Evolutionary conservation across 2,797 vertebrate genomes (phyloP).

Genomic region (Petrocephalus schoutedeni): DNA sequence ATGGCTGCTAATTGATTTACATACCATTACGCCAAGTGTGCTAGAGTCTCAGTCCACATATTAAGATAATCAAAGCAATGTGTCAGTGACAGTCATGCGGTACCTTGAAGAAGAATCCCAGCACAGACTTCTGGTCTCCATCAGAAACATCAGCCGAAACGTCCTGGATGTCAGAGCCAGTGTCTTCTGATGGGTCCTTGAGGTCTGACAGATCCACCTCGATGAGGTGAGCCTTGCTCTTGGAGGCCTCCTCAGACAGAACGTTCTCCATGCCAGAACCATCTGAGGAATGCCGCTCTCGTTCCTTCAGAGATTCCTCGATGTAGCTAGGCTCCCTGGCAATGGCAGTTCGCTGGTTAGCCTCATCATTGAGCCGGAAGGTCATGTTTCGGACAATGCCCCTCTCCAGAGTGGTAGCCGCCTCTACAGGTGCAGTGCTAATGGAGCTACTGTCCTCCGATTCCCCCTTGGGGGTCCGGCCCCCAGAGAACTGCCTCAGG

Average conservation of each 20-base stretch:
- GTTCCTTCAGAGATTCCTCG: conserved; percentile 55
- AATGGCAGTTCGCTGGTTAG: conserved; percentile 65
- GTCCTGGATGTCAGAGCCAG: conserved; percentile 45
- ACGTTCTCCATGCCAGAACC: conserved; percentile 58
- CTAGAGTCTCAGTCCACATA: background rate
- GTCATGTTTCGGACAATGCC: conserved; percentile 56
- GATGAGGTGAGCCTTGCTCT: conserved; percentile 75
- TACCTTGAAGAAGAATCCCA: conserved; percentile 96
- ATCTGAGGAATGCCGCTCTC: conserved; percentile 41
- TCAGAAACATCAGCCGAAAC: conserved; percentile 49
- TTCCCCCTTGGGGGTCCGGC: conserved; percentile 62
- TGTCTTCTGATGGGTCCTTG: conserved; percentile 61
- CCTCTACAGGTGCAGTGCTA: conserved; percentile 36
- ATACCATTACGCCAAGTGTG: background rate
- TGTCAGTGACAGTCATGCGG: background rate
- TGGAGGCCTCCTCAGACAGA: conserved; percentile 60
- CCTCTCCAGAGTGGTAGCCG: conserved; percentile 53
- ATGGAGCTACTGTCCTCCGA: conserved; percentile 40
- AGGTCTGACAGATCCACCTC: conserved; percentile 83
- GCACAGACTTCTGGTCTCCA: conserved; percentile 68
- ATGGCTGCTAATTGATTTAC: background rate
- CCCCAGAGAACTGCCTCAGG: conserved; percentile 59
- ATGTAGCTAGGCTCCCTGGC: conserved; percentile 58
- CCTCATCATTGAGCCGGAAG: conserved; percentile 68
- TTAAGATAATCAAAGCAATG: background rate